Percentiles rank a stretch among this genome's conserved stretches.
phyloP scores from a whole-genome alignment of 2,113 vertebrate genomes.

The Propithecus coquereli region DNA sequence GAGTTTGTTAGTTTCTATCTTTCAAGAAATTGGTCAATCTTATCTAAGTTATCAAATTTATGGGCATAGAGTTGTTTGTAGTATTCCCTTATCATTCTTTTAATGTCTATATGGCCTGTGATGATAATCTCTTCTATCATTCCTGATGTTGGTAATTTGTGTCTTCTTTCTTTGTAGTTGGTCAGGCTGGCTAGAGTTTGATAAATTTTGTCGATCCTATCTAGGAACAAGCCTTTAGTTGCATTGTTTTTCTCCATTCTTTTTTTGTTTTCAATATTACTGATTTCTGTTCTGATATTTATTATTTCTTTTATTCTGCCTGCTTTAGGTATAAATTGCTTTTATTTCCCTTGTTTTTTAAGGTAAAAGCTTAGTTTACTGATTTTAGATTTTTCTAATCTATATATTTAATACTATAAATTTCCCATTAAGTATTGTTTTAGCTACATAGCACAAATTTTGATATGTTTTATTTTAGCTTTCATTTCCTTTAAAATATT shows the following conservation, averaged over 20 bases:
- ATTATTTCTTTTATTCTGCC: background rate
- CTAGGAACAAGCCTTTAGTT: background rate
- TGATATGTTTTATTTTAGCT: background rate
- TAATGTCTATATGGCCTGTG: background rate
- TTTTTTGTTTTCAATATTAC: background rate
- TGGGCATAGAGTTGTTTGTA: background rate
- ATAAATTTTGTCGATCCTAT: background rate
- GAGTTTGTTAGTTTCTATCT: background rate
- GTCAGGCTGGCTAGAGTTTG: background rate
- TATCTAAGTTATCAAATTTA: background rate
- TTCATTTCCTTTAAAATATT: background rate
- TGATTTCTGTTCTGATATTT: background rate
- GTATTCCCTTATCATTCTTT: background rate
- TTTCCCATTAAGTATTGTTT: background rate
- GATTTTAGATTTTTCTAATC: background rate
- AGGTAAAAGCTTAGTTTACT: background rate
- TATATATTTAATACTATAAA: background rate
- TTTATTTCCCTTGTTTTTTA: background rate
- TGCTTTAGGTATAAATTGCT: background rate
- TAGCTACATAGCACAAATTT: background rate
- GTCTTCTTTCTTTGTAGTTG: background rate
- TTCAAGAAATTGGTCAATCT: background rate
- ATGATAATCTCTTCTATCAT: background rate
- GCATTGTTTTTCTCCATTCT: background rate
- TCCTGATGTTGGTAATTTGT: background rate